Conservation (phyloP, 1,140 invertebrate genomes). For the Apis dorsata region DNA sequence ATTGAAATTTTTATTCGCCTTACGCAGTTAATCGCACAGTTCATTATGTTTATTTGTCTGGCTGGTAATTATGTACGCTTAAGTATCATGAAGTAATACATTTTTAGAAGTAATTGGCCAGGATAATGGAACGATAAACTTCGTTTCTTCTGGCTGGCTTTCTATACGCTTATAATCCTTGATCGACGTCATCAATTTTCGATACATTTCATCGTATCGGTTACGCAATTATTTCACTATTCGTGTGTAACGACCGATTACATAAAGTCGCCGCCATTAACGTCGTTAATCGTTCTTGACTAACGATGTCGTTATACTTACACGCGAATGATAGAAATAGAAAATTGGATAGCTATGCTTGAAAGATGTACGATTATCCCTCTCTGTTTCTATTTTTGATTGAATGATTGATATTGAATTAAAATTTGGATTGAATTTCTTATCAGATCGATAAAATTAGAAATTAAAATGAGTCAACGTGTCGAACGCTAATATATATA, state of each 20-base stretch:
- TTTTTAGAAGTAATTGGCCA: slow-evolving; percentile 1
- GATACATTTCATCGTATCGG: not conserved
- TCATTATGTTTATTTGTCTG: not conserved
- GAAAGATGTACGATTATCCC: too few species aligned
- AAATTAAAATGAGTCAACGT: too few species aligned
- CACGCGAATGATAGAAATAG: not conserved
- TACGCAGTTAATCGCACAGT: not conserved
- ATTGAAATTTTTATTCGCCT: not conserved
- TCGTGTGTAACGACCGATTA: not conserved
- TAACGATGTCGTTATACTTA: not conserved
- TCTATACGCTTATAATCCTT: not conserved
- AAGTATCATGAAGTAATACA: not conserved
- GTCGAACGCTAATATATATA: too few species aligned
- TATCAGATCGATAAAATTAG: too few species aligned
- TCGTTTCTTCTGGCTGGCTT: not conserved
- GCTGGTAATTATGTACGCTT: not conserved
- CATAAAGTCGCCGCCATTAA: not conserved
- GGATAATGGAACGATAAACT: slow-evolving; percentile 19
- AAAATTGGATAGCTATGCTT: not conserved
- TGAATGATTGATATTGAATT: too few species aligned
- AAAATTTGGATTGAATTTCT: too few species aligned
- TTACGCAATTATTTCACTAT: slow-evolving; percentile 7
- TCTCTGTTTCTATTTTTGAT: too few species aligned
- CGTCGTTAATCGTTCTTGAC: not conserved
- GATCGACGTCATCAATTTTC: not conserved